Percentiles rank a stretch among this genome's conserved stretches.
Evolutionary conservation across 2,797 vertebrate species (phyloP).

Genomic region (Epinephelus malabaricus): DNA sequence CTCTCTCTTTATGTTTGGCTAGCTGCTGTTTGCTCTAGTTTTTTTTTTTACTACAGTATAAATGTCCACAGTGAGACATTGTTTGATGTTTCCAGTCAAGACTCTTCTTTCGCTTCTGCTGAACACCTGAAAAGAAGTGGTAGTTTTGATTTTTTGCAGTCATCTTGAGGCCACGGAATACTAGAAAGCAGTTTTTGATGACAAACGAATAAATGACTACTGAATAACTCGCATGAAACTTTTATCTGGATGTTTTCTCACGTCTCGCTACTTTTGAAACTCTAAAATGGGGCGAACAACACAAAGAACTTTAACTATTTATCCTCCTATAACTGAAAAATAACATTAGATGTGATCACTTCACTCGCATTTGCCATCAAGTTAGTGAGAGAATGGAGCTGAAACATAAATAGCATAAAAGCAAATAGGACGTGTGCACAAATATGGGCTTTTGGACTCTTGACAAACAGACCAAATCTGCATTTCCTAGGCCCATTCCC

Average conservation of each 20-base stretch:
- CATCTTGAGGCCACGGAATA: slow-evolving; percentile 20
- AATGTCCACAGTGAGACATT: not conserved
- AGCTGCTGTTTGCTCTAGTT: slow-evolving; percentile 30
- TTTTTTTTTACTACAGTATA: slow-evolving; percentile 10
- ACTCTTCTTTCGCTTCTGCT: not conserved
- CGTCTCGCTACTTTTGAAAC: not conserved
- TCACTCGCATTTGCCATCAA: not conserved
- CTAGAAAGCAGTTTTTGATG: slow-evolving; percentile 1
- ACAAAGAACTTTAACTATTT: not conserved
- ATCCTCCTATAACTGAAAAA: not conserved
- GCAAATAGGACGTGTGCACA: not conserved
- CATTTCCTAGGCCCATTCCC: not conserved
- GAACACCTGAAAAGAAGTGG: slow-evolving; percentile 26
- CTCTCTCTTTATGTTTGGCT: slow-evolving; percentile 15
- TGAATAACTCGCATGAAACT: not conserved
- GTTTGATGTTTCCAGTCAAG: slow-evolving; percentile 37
- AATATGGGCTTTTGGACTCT: not conserved
- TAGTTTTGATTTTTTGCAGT: slow-evolving; percentile 20
- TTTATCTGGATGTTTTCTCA: slow-evolving; percentile 2
- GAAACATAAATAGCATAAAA: not conserved
- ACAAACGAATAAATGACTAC: slow-evolving; percentile 23
- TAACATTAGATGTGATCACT: not conserved
- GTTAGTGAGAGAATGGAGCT: not conserved
- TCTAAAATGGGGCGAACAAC: not conserved
- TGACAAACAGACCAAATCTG: not conserved